A percentile compares a stretch with the other conserved stretches of the same genome.
Evolutionary conservation across 2,888 invertebrate species (phyloP).

Genomic region (Oxycera nigricornis): DNA sequence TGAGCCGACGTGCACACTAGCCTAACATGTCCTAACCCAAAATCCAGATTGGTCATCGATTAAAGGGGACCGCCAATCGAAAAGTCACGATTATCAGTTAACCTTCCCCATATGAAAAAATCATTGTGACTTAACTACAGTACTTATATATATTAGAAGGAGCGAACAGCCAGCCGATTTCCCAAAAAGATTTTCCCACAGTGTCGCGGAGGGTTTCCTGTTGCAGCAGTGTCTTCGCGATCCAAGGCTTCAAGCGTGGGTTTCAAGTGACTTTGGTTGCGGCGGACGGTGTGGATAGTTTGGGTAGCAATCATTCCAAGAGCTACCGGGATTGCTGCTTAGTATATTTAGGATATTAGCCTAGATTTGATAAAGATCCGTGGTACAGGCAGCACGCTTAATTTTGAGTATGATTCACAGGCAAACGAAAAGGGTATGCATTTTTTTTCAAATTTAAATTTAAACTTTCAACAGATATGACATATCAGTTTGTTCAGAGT

Average conservation of each 20-base stretch:
- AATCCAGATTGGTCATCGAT: conserved; percentile 30
- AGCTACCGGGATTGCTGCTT: too few species aligned
- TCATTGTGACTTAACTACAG: neutral
- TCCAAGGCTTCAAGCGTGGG: neutral
- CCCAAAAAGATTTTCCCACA: conserved; percentile 40
- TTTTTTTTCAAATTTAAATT: too few species aligned
- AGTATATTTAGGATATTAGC: too few species aligned
- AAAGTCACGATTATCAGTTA: conserved; percentile 38
- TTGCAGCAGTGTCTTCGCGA: neutral
- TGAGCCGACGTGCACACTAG: neutral
- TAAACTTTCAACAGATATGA: too few species aligned
- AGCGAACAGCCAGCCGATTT: conserved; percentile 24
- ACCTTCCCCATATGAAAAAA: neutral
- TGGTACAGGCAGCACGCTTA: too few species aligned
- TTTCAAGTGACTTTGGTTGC: too few species aligned
- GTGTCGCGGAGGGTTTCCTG: conserved; percentile 24
- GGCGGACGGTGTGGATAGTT: neutral
- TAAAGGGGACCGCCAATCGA: conserved; percentile 37
- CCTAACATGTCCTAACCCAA: conserved; percentile 6
- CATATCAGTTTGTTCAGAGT: too few species aligned
- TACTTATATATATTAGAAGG: neutral
- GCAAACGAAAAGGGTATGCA: too few species aligned
- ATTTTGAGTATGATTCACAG: too few species aligned
- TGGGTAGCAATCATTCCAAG: conserved; percentile 27
- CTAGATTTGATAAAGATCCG: too few species aligned